Conservation (phyloP, 2,888 invertebrate species). For the Plagiodera versicolora region DNA sequence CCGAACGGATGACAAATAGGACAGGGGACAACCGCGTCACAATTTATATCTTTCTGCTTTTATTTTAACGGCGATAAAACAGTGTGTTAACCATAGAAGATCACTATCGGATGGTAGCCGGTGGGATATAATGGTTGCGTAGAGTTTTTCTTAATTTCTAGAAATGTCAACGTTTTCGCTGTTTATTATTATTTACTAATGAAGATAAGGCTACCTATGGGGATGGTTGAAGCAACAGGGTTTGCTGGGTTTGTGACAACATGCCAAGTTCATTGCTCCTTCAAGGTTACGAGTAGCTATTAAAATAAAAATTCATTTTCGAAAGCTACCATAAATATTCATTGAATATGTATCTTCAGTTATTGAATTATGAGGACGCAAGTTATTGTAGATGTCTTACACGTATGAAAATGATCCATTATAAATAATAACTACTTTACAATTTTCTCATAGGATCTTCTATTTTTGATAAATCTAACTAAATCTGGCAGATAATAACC, state of each 20-base stretch:
- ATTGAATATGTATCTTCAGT: no score
- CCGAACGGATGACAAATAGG: slow-evolving; percentile 41
- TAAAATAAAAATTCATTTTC: no score
- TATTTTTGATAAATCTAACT: no score
- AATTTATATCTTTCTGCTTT: slow-evolving; percentile 42
- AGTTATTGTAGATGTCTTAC: no score
- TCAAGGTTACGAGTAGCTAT: no score
- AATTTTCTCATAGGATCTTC: no score
- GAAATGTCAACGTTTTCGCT: slow-evolving; percentile 39
- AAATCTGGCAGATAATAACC: no score
- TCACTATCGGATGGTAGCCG: slow-evolving; percentile 36
- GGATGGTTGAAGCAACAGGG: background rate
- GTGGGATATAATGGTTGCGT: slow-evolving; percentile 28
- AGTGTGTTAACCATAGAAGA: slow-evolving; percentile 42
- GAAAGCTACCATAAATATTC: no score
- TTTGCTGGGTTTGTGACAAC: background rate
- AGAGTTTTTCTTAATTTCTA: slow-evolving; percentile 29
- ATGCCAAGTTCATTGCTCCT: no score
- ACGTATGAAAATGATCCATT: no score
- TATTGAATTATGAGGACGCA: no score
- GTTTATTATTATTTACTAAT: slow-evolving; percentile 34
- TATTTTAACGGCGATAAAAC: slow-evolving; percentile 46
- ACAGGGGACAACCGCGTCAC: slow-evolving; percentile 40
- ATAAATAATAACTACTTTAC: no score
- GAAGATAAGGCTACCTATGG: slow-evolving; percentile 23